Evolutionary conservation across 2,797 vertebrate genomes (phyloP).

Genomic region (Darevskia mixta): DNA sequence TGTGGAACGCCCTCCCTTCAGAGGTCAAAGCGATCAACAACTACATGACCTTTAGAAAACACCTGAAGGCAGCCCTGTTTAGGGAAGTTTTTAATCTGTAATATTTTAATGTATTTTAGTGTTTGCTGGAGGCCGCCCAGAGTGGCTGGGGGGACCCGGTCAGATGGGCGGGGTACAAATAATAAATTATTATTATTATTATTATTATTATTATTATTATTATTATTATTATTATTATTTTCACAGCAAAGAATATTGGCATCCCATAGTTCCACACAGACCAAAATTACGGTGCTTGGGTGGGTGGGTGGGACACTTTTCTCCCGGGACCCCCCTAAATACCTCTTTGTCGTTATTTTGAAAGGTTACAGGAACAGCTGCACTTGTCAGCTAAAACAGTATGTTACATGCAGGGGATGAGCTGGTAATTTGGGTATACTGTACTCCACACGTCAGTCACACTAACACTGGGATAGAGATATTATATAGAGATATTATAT

Average conservation of each 20-base stretch:
- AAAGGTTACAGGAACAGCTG: constrained; percentile 52
- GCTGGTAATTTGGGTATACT: background rate
- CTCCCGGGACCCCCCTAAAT: constrained; percentile 54
- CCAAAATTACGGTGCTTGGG: constrained; percentile 47
- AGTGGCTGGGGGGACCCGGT: too few species aligned
- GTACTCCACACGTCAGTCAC: background rate
- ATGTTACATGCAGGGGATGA: background rate
- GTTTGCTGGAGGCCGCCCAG: too few species aligned
- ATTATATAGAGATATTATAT: background rate
- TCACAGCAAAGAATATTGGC: constrained; percentile 29
- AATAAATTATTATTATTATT: too few species aligned
- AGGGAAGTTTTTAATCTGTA: too few species aligned
- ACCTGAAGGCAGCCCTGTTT: too few species aligned
- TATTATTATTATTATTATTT: too few species aligned
- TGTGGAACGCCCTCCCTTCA: too few species aligned
- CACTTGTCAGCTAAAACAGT: constrained; percentile 37
- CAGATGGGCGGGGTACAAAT: too few species aligned
- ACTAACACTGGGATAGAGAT: background rate
- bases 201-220: too few species aligned
- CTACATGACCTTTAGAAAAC: too few species aligned
- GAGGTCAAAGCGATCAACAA: too few species aligned
- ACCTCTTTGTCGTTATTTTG: constrained; percentile 32
- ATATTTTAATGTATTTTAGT: too few species aligned
- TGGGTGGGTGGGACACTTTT: background rate
- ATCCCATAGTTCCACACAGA: constrained; percentile 49